Evolutionary conservation across 2,888 invertebrate species (phyloP).

Genomic region (Hesperia comma): DNA sequence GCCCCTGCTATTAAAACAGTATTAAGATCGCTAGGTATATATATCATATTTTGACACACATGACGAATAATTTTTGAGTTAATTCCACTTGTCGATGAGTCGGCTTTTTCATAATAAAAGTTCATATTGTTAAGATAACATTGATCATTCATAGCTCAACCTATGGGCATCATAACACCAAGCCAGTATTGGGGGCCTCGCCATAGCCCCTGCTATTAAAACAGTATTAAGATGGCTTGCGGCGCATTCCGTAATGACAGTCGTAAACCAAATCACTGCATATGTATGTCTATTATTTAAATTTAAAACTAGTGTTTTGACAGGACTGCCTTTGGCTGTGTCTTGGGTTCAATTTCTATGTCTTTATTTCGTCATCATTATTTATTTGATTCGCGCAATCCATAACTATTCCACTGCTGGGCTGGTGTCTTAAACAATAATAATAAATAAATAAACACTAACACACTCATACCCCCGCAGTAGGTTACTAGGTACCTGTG

Average conservation of each 20-base stretch:
- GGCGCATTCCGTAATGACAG: constrained; percentile 42
- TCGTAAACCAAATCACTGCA: constrained; percentile 39
- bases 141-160: no score
- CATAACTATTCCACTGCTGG: no score
- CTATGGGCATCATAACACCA: constrained; percentile 20
- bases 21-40: constrained; percentile 49
- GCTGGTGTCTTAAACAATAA: no score
- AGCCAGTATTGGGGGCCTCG: constrained; percentile 31
- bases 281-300: constrained; percentile 34
- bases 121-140: no score
- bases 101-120: no score
- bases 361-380: background rate
- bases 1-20: constrained; percentile 48
- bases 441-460: no score
- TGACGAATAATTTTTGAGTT: no score
- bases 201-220: constrained; percentile 46
- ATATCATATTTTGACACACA: no score
- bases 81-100: no score
- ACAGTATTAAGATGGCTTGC: constrained; percentile 36
- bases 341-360: constrained; percentile 10
- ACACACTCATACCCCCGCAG: no score
- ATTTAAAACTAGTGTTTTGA: constrained; percentile 35
- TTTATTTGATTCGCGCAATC: no score
- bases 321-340: constrained; percentile 10
- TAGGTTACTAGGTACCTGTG: no score